phyloP scores from a whole-genome alignment of 1,140 invertebrate species.

The Vollenhovia emeryi region DNA sequence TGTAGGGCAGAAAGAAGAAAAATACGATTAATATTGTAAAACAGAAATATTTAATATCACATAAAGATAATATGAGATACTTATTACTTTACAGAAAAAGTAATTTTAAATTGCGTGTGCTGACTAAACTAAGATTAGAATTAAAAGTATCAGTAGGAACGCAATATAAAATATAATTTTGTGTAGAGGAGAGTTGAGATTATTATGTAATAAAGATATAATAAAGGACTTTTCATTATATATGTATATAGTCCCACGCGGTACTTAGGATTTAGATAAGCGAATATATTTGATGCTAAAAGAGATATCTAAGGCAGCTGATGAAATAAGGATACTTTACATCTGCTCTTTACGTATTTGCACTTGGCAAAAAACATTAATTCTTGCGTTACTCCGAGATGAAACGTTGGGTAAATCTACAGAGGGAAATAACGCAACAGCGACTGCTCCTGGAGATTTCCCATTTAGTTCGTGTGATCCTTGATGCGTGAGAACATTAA shows the following conservation, averaged over 20 bases:
- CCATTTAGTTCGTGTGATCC: constrained; percentile 41
- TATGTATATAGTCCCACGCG: background rate
- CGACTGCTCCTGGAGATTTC: constrained; percentile 5
- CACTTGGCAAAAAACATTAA: background rate
- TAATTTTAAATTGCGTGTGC: background rate
- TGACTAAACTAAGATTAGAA: background rate
- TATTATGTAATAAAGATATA: background rate
- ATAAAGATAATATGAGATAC: too few species aligned
- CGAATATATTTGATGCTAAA: background rate
- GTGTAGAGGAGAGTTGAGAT: background rate
- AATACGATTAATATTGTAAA: background rate
- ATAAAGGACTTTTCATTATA: background rate
- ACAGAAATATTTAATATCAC: background rate
- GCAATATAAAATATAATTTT: background rate
- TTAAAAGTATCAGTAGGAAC: background rate
- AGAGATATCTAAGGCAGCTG: background rate
- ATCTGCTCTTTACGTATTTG: background rate
- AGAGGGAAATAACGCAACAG: constrained; percentile 1
- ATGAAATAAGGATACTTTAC: background rate
- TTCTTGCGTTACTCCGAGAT: background rate
- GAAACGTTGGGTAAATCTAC: background rate
- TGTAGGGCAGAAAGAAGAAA: background rate
- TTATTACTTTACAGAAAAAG: constrained; percentile 7
- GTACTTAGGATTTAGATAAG: background rate
- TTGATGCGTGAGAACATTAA: constrained; percentile 46